Evolutionary conservation across 2,888 invertebrate genomes (phyloP), one percentile per base, ranked within the genome.

Genomic region (Eugnorisma glareosa): DNA sequence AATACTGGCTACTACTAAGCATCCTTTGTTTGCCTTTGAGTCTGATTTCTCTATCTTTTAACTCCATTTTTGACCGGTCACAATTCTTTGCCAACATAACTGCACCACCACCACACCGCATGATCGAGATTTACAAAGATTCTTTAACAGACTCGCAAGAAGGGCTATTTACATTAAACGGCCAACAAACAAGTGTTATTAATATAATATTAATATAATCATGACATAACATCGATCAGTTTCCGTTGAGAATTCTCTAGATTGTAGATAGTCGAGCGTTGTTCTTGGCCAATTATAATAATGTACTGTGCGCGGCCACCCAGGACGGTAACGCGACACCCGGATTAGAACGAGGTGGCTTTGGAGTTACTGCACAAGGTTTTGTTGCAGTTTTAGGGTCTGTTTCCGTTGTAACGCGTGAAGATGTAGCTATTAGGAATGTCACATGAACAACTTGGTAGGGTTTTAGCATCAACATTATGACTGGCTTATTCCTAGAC

Each of bases 271-370:
- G 89, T 92, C 88, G 92, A 91, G 90, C 86, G 88, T 89, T 91
- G 91, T 89, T 91, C 93, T 92, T 91, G 86, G 88, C 88, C 90
- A 92, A 93, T 93, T 91, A 94, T 92, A 92, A 91, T 90, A 90
- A 88, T 89, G 87, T 89, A 88, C 93, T 94, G 93, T 94, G 79
- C 84, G 82, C 84, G 88, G 81, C 96, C 96, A 96, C 96, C 96
- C 96, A 94, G 88, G 91, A 91, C 84, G 82, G 95, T 93, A 96
- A 96, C 90, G 78, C 84, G 93, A 96, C 94, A 95, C 95, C 92
- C 88, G 91, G 93, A 93, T 94, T 94, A 94, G 90, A 90, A 92
- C 90, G 86, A 67, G 81, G 88, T 91, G 90, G 86, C 90, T 84
- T 83, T 74, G 79, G 84, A 89, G 81, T 77, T 73, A 84, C 72